Percentiles rank a stretch among this genome's conserved stretches.
Evolutionary conservation across 2,113 vertebrate genomes (phyloP).

Genomic region (Ifrita kowaldi): DNA sequence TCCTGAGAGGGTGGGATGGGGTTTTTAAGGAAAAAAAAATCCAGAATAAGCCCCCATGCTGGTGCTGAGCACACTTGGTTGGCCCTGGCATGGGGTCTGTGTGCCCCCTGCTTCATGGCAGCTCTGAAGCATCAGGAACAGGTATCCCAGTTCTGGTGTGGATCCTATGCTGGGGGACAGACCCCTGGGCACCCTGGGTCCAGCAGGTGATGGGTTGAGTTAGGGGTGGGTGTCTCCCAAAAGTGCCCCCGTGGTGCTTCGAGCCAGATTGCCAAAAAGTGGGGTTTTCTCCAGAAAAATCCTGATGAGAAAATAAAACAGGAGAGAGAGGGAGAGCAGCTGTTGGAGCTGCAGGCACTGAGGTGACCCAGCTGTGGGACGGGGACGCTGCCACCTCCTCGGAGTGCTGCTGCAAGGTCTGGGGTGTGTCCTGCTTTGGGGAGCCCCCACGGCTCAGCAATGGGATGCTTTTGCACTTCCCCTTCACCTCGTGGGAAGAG

Average conservation of each 20-base stretch:
- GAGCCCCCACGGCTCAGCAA: fast-evolving
- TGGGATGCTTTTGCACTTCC: not conserved
- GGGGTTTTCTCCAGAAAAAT: not conserved
- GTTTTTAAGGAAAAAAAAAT: not conserved
- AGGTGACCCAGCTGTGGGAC: not conserved
- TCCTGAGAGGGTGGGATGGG: not conserved
- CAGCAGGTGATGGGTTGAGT: not conserved
- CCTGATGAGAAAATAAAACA: not conserved
- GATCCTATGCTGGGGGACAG: not conserved
- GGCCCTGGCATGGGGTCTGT: not conserved
- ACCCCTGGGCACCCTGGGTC: not conserved
- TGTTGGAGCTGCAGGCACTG: not conserved
- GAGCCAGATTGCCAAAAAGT: not conserved
- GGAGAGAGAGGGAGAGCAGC: not conserved
- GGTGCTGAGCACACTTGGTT: not conserved
- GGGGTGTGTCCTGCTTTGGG: not conserved
- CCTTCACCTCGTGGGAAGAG: not conserved
- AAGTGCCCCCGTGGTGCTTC: fast-evolving
- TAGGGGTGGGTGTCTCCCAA: not conserved
- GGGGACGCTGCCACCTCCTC: not conserved
- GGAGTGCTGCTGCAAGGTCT: fast-evolving
- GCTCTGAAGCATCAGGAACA: not conserved
- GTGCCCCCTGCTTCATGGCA: fast-evolving
- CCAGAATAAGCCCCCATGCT: not conserved
- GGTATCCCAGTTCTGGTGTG: not conserved